Base-by-base conservation (phyloP, 1,140 invertebrate genomes). In the Sinonovacula constricta region DNA sequence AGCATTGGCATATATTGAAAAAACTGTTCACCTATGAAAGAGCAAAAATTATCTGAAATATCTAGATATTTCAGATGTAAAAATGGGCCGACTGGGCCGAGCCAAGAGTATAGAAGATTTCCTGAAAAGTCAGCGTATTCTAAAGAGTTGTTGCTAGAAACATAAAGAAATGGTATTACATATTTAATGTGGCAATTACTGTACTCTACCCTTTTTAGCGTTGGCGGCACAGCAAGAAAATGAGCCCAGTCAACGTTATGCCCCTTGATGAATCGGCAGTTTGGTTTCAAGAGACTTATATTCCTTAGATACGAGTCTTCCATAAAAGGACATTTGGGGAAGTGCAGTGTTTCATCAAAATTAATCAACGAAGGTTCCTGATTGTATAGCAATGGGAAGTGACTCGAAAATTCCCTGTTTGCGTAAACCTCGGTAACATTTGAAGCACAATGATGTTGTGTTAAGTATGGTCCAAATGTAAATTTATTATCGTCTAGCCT, bases 401-500 rank as follows among this genome's bases (percentile, higher is more conserved):
- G 45, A 18, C 57, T 39, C 18, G n/a, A 5, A 30, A 51, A 22
- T 34, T 49, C 39, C 3, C 15, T 15, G 12, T 33, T 33, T 0
- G 26, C 36, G 30, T 51, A 63, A 5, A 62, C 15, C 53, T 45
- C 57, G 3, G 18, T 49, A n/a, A 74, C 7, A 60, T 59, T 39
- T 15, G 30, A n/a, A 7, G 53, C 4, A 53, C 70, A 74, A 2
- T 26, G 34, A 14, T 45, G 2, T 30, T 74, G 70, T 4, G 53
- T 31, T 7, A 62, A 31, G 30, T 74, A 74, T 2, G 45, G 57
- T 22, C 12, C 36, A 22, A 74, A 63, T 22, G 70, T 63, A 49
- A 83, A 62, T 15, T 54, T 60, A 24, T 74, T 77, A n/a, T 51
- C 39, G 14, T 60, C 56, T 28, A 76, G 54, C 14, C 53, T 26